phyloP scores from a whole-genome alignment of 1,140 invertebrate genomes.

The Psilanteris sp. region DNA sequence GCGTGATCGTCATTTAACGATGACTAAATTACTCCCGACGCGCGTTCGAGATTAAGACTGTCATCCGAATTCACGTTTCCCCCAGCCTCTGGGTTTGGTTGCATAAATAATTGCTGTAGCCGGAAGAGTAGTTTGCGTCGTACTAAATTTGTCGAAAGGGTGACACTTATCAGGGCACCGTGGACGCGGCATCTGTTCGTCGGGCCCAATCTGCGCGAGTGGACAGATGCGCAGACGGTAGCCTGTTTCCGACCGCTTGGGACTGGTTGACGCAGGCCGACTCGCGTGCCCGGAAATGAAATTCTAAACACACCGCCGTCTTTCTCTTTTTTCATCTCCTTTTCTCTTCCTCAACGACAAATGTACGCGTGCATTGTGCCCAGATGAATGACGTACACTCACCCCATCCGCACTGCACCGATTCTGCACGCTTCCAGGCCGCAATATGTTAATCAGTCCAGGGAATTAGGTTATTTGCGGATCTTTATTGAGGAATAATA shows the following conservation, averaged over 20 bases:
- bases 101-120: slow-evolving; percentile 14
- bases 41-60: too few relatives aligned
- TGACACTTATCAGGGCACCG: slow-evolving; percentile 44
- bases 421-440: slow-evolving; percentile 46
- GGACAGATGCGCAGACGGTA: slow-evolving; percentile 53
- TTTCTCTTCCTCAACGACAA: slow-evolving; percentile 24
- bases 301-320: slow-evolving; percentile 54
- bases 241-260: slow-evolving; percentile 33
- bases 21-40: too few relatives aligned
- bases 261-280: slow-evolving; percentile 33
- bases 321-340: slow-evolving; percentile 9
- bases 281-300: slow-evolving; percentile 64
- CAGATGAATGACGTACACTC: slow-evolving; percentile 46
- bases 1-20: too few relatives aligned
- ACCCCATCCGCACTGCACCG: slow-evolving; percentile 47
- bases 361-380: slow-evolving; percentile 41
- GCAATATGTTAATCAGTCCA: slow-evolving; percentile 49
- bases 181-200: slow-evolving; percentile 41
- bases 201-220: slow-evolving; percentile 42
- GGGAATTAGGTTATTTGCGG: slow-evolving; percentile 49
- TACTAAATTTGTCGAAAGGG: slow-evolving; percentile 39
- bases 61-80: too few relatives aligned
- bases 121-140: slow-evolving; percentile 3
- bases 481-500: slow-evolving; percentile 40
- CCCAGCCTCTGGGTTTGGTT: too few relatives aligned